These are phyloP conservation scores for Timandra comae DNA, from an alignment of 2,888 invertebrate genomes.

Conservation along the genomic window DNA sequence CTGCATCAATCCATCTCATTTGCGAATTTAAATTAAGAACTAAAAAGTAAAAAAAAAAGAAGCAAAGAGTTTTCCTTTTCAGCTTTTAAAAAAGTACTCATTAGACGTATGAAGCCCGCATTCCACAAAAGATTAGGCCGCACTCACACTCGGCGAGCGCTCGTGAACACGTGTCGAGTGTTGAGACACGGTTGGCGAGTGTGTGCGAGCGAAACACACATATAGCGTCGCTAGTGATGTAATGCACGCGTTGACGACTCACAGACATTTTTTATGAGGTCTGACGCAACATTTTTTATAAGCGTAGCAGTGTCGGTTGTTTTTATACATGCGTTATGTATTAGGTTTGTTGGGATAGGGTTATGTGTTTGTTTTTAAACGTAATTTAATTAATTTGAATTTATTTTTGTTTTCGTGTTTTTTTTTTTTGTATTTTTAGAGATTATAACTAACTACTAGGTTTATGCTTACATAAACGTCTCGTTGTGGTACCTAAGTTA, in stretches of 20 bases:
- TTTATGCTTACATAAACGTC: no score
- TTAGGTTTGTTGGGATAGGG: conserved; percentile 18
- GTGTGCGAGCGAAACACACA: conserved; percentile 21
- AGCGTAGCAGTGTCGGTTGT: conserved; percentile 47
- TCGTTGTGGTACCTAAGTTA: no score
- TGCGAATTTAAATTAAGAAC: conserved; percentile 18
- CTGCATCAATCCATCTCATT: conserved; percentile 25
- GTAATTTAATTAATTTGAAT: no score
- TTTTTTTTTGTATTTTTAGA: no score
- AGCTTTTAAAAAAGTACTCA: conserved; percentile 65
- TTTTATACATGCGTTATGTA: conserved; percentile 23
- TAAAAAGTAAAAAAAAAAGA: conserved; percentile 20
- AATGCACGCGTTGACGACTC: conserved; percentile 65
- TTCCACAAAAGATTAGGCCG: conserved; percentile 72
- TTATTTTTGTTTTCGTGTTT: no score
- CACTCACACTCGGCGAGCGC: conserved; percentile 17
- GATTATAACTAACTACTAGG: no score
- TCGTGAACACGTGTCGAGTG: conserved; percentile 11
- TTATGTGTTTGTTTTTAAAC: conserved; percentile 6
- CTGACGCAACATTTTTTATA: conserved; percentile 74
- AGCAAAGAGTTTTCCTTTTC: conserved; percentile 63
- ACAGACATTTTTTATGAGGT: conserved; percentile 74
- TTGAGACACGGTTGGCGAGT: conserved; percentile 1
- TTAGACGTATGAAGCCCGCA: conserved; percentile 67
- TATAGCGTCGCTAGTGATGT: conserved; percentile 53